A percentile compares a stretch with the other conserved stretches of the same genome.
Conservation (phyloP, 1,140 invertebrate genomes). For the Mycetomoellerius zeteki region DNA sequence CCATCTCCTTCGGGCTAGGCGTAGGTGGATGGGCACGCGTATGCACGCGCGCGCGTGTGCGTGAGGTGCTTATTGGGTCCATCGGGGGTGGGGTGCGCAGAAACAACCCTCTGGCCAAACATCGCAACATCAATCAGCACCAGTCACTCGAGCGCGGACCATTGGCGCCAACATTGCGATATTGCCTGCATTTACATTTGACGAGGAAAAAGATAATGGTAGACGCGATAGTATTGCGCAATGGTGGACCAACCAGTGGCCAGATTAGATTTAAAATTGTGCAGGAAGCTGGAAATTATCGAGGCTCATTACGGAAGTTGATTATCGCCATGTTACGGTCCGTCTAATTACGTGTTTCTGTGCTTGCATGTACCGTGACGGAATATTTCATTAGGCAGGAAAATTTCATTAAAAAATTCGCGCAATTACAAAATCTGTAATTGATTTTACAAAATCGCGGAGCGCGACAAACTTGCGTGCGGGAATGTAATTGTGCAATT, state of each 20-base stretch:
- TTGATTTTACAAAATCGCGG: constrained; percentile 23
- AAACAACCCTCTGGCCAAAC: constrained; percentile 87
- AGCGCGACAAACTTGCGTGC: not conserved
- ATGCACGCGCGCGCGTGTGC: constrained; percentile 44
- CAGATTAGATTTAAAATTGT: not conserved
- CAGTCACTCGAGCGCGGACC: constrained; percentile 85
- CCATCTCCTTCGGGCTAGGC: constrained; percentile 79
- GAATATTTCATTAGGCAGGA: not conserved
- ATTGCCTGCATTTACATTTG: constrained; percentile 83
- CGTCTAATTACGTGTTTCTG: constrained; percentile 12
- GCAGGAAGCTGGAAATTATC: not conserved
- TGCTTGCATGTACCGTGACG: not conserved
- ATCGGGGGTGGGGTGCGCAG: constrained; percentile 81
- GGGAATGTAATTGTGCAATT: constrained; percentile 42
- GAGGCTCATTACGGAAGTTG: not conserved
- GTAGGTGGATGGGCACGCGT: constrained; percentile 75
- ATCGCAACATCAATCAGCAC: constrained; percentile 87
- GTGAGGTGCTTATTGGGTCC: constrained; percentile 86
- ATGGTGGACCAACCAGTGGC: not conserved
- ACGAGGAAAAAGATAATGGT: constrained; percentile 73
- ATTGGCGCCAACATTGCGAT: constrained; percentile 85
- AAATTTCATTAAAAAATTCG: constrained; percentile 23
- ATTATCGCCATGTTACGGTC: constrained; percentile 16
- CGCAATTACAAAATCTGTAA: not conserved
- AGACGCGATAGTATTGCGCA: constrained; percentile 22